These are phyloP conservation scores for Manis crassicaudata DNA, from an alignment of 2,797 vertebrate species.

Conservation along the genomic window DNA sequence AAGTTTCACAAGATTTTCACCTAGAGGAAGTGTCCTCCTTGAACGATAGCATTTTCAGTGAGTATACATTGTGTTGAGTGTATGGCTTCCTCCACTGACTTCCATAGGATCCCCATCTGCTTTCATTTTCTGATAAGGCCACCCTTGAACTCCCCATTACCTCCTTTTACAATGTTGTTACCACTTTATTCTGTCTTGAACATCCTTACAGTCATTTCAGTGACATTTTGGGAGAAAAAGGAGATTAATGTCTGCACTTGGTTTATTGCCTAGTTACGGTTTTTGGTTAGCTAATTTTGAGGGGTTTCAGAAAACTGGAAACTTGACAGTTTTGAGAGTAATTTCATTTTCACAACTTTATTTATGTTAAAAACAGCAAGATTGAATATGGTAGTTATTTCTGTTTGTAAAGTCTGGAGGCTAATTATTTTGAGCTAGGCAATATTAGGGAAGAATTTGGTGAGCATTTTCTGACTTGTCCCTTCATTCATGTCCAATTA, in stretches of 20 bases:
- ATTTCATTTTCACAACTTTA: constrained; percentile 2
- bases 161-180: neutral
- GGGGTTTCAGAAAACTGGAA: neutral
- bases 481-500: neutral
- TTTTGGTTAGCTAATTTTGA: neutral
- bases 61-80: neutral
- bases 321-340: neutral
- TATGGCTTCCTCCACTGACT: neutral
- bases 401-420: neutral
- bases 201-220: neutral
- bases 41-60: neutral
- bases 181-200: neutral
- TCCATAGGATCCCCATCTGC: neutral
- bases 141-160: neutral
- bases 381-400: neutral
- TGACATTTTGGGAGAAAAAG: neutral
- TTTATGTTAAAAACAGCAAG: neutral
- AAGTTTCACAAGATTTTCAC: neutral
- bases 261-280: neutral
- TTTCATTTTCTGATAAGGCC: neutral
- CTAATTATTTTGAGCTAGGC: neutral
- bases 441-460: neutral
- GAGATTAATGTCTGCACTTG: neutral
- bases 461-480: neutral
- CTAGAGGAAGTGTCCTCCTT: neutral